phyloP scores from a whole-genome alignment of 2,797 vertebrate genomes.

The Melanotaenia boesemani region DNA sequence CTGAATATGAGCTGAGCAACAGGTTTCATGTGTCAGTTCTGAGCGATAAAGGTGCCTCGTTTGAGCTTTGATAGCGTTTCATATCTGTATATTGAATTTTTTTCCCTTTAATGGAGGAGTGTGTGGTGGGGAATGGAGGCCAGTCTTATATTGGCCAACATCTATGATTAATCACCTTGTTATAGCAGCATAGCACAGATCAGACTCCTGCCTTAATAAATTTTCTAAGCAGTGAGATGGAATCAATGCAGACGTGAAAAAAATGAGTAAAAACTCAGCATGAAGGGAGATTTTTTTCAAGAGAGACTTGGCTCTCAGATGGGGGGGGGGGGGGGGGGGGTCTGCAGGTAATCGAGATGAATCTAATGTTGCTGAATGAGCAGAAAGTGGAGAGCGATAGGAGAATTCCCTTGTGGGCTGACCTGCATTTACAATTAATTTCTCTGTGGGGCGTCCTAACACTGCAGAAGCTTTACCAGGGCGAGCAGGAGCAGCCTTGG shows the following conservation, averaged over 20 bases:
- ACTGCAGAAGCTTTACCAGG: slow-evolving; percentile 19
- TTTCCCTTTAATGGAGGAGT: neutral
- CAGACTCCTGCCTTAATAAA: slow-evolving; percentile 49
- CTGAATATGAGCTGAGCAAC: neutral
- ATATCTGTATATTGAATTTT: neutral
- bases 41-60: no score
- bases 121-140: neutral
- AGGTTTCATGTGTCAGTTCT: neutral
- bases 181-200: slow-evolving; percentile 20
- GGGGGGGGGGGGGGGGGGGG: neutral
- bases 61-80: neutral
- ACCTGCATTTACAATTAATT: slow-evolving; percentile 65
- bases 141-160: neutral
- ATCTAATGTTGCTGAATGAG: slow-evolving; percentile 67
- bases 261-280: slow-evolving; percentile 30
- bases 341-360: slow-evolving; percentile 72
- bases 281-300: slow-evolving; percentile 40
- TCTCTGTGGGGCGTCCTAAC: slow-evolving; percentile 38
- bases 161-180: slow-evolving; percentile 58
- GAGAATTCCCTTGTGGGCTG: slow-evolving; percentile 41
- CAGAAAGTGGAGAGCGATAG: slow-evolving; percentile 54
- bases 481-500: slow-evolving; percentile 7
- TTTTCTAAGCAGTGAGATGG: slow-evolving; percentile 44
- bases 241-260: slow-evolving; percentile 56
- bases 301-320: slow-evolving; percentile 38